Evolutionary conservation across 2,113 vertebrate species (phyloP).

Genomic region (Chlorodrepanis virens): DNA sequence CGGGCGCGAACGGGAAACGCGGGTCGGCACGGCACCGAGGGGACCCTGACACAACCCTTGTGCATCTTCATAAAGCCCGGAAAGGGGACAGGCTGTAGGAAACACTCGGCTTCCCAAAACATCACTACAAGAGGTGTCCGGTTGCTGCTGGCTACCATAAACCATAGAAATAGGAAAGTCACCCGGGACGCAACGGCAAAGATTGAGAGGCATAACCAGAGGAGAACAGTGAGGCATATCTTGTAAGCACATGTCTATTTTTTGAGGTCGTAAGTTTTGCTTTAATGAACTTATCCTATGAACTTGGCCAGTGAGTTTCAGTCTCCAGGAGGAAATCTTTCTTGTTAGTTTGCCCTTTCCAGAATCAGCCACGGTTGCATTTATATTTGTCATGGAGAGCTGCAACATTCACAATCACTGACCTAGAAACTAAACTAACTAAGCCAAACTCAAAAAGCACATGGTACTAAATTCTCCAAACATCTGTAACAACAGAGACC

Average conservation of each 20-base stretch:
- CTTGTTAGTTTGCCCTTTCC: not conserved
- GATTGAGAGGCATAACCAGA: not conserved
- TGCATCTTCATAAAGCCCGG: rapidly evolving
- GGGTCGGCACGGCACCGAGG: not conserved
- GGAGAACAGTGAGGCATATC: not conserved
- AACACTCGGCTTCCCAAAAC: rapidly evolving
- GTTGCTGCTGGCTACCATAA: not conserved
- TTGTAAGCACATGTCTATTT: not conserved
- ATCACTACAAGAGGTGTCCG: no score
- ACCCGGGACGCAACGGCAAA: not conserved
- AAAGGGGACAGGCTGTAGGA: rapidly evolving
- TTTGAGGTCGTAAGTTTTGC: not conserved
- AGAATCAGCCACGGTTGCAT: rapidly evolving
- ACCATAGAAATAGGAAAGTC: not conserved
- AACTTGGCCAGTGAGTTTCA: not conserved
- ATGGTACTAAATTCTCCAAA: not conserved
- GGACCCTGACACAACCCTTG: rapidly evolving
- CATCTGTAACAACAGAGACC: not conserved
- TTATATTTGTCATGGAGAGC: not conserved
- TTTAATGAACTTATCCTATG: not conserved
- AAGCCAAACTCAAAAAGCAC: not conserved
- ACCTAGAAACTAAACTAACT: not conserved
- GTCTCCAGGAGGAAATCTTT: not conserved
- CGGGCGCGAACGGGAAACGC: not conserved
- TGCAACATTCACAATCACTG: not conserved